phyloP scores from a whole-genome alignment of 1,140 invertebrate genomes.

The Hyposmocoma kahamanoa region DNA sequence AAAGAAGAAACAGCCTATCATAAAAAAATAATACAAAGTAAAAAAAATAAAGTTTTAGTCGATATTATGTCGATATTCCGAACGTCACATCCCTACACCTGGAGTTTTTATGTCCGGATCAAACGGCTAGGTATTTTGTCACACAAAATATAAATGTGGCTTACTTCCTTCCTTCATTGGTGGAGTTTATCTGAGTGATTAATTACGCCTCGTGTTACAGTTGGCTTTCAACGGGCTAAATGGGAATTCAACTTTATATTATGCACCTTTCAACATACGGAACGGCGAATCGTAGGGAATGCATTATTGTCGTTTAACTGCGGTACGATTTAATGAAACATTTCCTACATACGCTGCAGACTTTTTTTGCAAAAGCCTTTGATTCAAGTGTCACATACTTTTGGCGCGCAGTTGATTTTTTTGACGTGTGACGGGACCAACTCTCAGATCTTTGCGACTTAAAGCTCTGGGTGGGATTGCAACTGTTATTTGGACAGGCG shows the following conservation, averaged over 20 bases:
- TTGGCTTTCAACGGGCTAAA: constrained; percentile 34
- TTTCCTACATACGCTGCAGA: too few relatives aligned
- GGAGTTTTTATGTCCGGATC: constrained; percentile 69
- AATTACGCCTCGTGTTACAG: constrained; percentile 50
- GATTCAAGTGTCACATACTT: too few relatives aligned
- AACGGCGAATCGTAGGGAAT: too few relatives aligned
- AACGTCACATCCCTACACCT: constrained; percentile 25
- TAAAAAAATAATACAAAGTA: not conserved
- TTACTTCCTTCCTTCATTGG: constrained; percentile 70
- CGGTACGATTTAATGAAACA: too few relatives aligned
- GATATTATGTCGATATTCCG: constrained; percentile 2
- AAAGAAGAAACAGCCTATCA: not conserved
- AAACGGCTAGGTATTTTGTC: constrained; percentile 70
- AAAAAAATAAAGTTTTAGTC: not conserved
- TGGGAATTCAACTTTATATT: constrained; percentile 3
- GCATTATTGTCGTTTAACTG: too few relatives aligned
- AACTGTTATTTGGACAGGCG: too few relatives aligned
- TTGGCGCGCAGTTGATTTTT: too few relatives aligned
- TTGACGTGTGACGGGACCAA: too few relatives aligned
- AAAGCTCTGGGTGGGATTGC: too few relatives aligned
- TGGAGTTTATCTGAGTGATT: constrained; percentile 65
- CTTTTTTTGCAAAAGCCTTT: too few relatives aligned
- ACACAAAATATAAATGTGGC: constrained; percentile 72
- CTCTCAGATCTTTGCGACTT: too few relatives aligned
- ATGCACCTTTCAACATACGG: too few relatives aligned